Conservation (phyloP, 37 sponge, comb jelly and placozoan genomes). For the Beroe forskalii region DNA sequence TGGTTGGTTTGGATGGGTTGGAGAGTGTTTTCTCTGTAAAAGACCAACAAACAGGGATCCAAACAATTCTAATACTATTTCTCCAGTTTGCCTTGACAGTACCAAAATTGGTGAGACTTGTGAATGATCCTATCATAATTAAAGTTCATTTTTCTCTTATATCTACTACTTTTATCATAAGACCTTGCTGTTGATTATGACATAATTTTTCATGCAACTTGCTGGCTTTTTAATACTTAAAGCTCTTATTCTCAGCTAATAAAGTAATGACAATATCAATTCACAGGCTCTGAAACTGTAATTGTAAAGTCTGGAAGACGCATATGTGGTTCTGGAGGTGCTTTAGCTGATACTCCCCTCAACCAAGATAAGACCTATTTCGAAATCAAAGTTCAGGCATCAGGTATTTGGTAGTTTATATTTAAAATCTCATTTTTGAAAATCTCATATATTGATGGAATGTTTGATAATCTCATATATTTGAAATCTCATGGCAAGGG, state of each 20-base stretch:
- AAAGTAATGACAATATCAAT: too few species aligned
- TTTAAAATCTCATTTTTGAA: too few species aligned
- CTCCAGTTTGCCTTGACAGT: constrained; percentile 76
- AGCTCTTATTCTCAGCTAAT: too few species aligned
- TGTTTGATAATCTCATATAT: too few species aligned
- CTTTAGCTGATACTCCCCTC: constrained; percentile 91
- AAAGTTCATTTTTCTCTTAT: too few species aligned
- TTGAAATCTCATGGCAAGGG: too few species aligned
- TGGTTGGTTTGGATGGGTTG: constrained; percentile 60
- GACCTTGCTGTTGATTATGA: neutral
- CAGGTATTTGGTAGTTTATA: too few species aligned
- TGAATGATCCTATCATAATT: too few species aligned
- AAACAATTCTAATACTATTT: constrained; percentile 24
- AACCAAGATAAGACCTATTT: constrained; percentile 95
- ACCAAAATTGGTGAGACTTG: constrained; percentile 77
- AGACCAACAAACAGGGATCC: constrained; percentile 13
- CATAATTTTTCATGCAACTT: neutral
- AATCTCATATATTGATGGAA: too few species aligned
- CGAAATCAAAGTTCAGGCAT: constrained; percentile 93
- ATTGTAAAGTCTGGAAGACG: constrained; percentile 89
- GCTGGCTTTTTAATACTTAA: neutral
- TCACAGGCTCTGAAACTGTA: constrained; percentile 88
- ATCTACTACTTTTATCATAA: too few species aligned
- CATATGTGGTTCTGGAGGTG: constrained; percentile 92
- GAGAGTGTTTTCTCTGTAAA: constrained; percentile 54